Percentiles rank a stretch among this genome's conserved stretches.
These are phyloP conservation scores for Tetramorium simillimum DNA, from an alignment of 1,140 invertebrate species.

Conservation along the genomic window DNA sequence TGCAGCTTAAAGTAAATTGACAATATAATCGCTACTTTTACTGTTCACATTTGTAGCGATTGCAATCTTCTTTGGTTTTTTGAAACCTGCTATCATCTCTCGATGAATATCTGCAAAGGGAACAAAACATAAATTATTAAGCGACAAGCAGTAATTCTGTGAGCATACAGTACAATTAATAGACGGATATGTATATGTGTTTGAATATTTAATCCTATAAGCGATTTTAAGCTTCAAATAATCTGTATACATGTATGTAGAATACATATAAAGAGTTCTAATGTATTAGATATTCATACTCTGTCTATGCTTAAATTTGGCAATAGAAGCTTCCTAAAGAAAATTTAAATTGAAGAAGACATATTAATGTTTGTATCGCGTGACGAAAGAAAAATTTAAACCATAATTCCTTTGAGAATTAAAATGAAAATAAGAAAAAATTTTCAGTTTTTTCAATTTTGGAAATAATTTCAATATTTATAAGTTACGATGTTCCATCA, in stretches of 20 bases:
- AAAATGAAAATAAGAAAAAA: not conserved
- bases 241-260: not conserved
- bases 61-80: not conserved
- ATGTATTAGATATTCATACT: not conserved
- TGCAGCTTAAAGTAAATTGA: not conserved
- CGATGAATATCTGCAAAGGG: slow-evolving; percentile 11
- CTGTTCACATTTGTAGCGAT: too few species aligned
- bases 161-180: not conserved
- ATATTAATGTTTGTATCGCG: not conserved
- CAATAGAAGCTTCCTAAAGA: not conserved
- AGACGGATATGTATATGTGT: not conserved
- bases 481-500: not conserved
- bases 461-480: not conserved
- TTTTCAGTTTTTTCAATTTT: too few species aligned
- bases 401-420: not conserved
- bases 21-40: not conserved
- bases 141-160: not conserved
- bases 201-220: not conserved
- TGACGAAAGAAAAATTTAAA: not conserved
- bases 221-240: not conserved
- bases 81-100: not conserved
- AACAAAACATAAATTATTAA: slow-evolving; percentile 31
- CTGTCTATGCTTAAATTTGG: not conserved
- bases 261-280: too few species aligned
- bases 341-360: not conserved